These are phyloP conservation scores for Meteorus sp. DNA, from an alignment of 1,140 invertebrate species.

Conservation along the genomic window DNA sequence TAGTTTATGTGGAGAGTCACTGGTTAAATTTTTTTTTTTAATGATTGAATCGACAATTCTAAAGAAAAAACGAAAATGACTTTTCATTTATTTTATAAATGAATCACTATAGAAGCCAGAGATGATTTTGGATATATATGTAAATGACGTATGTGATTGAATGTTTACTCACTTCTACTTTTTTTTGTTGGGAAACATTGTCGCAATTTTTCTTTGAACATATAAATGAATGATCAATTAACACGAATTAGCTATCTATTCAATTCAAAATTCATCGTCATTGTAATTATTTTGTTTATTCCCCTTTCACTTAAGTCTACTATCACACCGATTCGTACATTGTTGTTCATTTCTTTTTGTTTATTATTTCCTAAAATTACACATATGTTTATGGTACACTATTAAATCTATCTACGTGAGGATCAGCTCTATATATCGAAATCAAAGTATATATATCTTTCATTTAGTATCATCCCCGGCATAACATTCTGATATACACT, in stretches of 20 bases:
- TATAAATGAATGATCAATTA: neutral
- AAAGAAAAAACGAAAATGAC: neutral
- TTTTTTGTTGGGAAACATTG: no score
- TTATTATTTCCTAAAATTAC: no score
- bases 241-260: conserved; percentile 28
- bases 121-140: no score
- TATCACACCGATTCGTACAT: conserved; percentile 61
- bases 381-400: conserved; percentile 14
- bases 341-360: conserved; percentile 33
- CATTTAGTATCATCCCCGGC: neutral
- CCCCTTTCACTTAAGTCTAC: conserved; percentile 48
- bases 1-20: neutral
- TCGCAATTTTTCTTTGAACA: neutral
- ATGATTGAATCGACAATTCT: neutral
- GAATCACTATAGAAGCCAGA: no score
- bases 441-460: neutral
- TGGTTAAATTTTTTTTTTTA: neutral
- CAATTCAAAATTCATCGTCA: conserved; percentile 30
- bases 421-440: conserved; percentile 12
- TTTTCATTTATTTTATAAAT: neutral
- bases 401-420: neutral
- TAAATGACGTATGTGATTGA: no score
- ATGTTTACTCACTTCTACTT: no score
- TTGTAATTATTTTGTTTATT: conserved; percentile 35
- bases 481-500: conserved; percentile 17